phyloP scores from a whole-genome alignment of 2,888 invertebrate species.

The Drosophila neotestacea region DNA sequence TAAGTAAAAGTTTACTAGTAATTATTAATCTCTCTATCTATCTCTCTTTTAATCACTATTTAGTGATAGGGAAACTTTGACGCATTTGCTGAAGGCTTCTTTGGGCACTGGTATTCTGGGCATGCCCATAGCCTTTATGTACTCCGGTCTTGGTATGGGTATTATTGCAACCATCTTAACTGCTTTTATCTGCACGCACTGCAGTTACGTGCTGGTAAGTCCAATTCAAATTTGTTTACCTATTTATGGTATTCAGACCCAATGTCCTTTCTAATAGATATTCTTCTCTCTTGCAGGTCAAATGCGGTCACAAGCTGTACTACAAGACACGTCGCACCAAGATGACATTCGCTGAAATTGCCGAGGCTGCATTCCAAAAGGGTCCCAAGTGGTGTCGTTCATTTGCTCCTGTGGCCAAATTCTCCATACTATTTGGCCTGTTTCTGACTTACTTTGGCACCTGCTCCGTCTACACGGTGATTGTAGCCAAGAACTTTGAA shows the following conservation, averaged over 20 bases:
- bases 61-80: slow-evolving; percentile 95
- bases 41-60: slow-evolving; percentile 25
- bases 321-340: slow-evolving; percentile 89
- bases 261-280: too few species aligned
- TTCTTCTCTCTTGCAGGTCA: slow-evolving; percentile 87
- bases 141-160: slow-evolving; percentile 94
- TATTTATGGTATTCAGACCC: too few species aligned
- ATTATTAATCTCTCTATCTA: background rate
- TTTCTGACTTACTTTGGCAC: slow-evolving; percentile 98
- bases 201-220: slow-evolving; percentile 95
- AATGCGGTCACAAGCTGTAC: slow-evolving; percentile 93
- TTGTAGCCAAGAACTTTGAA: slow-evolving; percentile 93
- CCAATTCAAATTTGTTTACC: background rate
- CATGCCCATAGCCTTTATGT: slow-evolving; percentile 96
- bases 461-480: slow-evolving; percentile 98
- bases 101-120: slow-evolving; percentile 98
- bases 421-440: slow-evolving; percentile 85
- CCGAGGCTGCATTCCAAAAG: slow-evolving; percentile 91
- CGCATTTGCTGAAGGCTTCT: slow-evolving; percentile 97
- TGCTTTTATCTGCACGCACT: slow-evolving; percentile 96
- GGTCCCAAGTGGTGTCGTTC: slow-evolving; percentile 90
- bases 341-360: slow-evolving; percentile 95
- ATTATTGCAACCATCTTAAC: slow-evolving; percentile 93
- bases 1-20: background rate
- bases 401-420: slow-evolving; percentile 87